Conservation (phyloP, 2,888 invertebrate genomes). For the Crocallis elinguaria region DNA sequence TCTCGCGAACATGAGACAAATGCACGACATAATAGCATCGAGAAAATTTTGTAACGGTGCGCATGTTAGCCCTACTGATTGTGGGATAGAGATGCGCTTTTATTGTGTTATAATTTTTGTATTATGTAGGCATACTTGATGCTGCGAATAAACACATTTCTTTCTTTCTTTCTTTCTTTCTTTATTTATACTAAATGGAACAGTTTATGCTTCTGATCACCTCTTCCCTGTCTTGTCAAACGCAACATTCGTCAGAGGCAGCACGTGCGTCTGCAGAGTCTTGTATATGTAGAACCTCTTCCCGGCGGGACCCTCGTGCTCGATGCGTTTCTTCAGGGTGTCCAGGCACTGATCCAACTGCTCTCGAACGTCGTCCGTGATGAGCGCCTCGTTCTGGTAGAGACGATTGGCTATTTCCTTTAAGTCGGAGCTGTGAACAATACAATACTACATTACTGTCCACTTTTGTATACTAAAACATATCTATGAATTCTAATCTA, state of each 20-base stretch:
- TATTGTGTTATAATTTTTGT: no score
- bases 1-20: no score
- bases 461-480: background rate
- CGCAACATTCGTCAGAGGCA: constrained; percentile 89
- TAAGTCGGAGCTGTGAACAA: constrained; percentile 78
- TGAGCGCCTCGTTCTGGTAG: constrained; percentile 79
- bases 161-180: no score
- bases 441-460: background rate
- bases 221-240: constrained; percentile 88
- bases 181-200: no score
- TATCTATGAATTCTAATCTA: background rate
- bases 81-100: no score
- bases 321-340: constrained; percentile 86
- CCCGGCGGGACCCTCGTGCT: constrained; percentile 84
- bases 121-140: no score
- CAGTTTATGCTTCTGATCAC: constrained; percentile 64
- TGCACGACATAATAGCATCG: no score
- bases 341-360: constrained; percentile 86
- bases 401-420: constrained; percentile 80
- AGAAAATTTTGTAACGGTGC: no score
- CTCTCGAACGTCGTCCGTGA: constrained; percentile 83
- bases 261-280: constrained; percentile 87
- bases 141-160: no score
- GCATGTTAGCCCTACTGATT: no score
- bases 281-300: constrained; percentile 88